Evolutionary conservation across 2,888 invertebrate species (phyloP).

Genomic region (Cacoxenus indagator): DNA sequence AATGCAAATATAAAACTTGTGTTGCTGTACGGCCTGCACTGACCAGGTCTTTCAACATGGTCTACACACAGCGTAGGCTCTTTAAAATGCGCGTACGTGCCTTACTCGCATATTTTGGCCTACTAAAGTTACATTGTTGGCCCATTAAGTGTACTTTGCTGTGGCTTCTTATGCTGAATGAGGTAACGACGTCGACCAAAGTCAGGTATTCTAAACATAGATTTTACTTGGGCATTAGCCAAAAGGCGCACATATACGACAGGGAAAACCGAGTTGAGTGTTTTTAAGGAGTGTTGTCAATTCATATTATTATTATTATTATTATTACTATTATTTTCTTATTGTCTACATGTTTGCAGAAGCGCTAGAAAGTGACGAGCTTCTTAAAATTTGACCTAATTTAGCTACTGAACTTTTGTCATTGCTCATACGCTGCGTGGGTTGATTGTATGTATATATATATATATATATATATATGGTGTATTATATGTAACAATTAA

Average conservation of each 20-base stretch:
- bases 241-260: neutral
- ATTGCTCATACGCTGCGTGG: neutral
- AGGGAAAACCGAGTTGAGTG: neutral
- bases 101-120: slow-evolving; percentile 47
- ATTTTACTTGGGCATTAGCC: neutral
- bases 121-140: slow-evolving; percentile 43
- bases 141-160: slow-evolving; percentile 51
- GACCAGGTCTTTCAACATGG: neutral
- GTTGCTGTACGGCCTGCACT: neutral
- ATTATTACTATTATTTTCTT: neutral
- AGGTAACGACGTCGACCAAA: slow-evolving; percentile 1
- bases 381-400: neutral
- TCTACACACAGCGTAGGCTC: neutral
- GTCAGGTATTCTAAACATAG: slow-evolving; percentile 9
- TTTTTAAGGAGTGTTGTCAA: neutral
- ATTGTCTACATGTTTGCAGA: neutral
- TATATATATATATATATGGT: too few species aligned
- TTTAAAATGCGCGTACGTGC: slow-evolving; percentile 33
- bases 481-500: neutral
- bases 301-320: neutral
- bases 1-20: neutral
- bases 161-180: slow-evolving; percentile 1
- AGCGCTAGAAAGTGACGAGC: neutral
- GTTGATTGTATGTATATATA: neutral
- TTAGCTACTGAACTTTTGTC: neutral